Conservation (phyloP, 2,797 vertebrate genomes). For the Etheostoma perlongum region DNA sequence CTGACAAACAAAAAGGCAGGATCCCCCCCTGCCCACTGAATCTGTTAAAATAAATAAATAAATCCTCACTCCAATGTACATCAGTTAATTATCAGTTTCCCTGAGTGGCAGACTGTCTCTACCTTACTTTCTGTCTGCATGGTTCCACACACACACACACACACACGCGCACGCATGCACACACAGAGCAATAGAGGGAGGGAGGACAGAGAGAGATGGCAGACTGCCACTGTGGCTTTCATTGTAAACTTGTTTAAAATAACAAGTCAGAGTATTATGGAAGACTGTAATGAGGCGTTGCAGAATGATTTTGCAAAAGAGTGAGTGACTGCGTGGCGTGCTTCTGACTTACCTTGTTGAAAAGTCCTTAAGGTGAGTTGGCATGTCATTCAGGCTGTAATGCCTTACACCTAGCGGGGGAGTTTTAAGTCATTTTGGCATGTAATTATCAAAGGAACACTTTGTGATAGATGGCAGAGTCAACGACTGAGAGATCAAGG, state of each 20-base stretch:
- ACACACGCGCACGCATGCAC: not conserved
- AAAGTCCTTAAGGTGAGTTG: constrained; percentile 83
- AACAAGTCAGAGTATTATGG: constrained; percentile 80
- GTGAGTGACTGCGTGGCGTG: constrained; percentile 61
- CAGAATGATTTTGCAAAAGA: constrained; percentile 60
- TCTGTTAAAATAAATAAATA: constrained; percentile 74
- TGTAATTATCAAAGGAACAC: constrained; percentile 87
- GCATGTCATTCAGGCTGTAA: constrained; percentile 79
- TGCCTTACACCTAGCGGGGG: constrained; percentile 69
- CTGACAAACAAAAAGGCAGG: constrained; percentile 74
- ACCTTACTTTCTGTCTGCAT: constrained; percentile 59
- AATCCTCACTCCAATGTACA: constrained; percentile 57
- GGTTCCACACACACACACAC: constrained; percentile 28
- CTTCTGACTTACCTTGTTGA: constrained; percentile 77
- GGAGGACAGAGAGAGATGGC: constrained; percentile 52
- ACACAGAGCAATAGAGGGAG: constrained; percentile 11
- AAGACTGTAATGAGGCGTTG: constrained; percentile 83
- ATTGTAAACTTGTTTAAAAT: constrained; percentile 83
- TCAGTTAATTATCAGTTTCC: constrained; percentile 83
- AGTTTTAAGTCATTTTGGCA: constrained; percentile 87
- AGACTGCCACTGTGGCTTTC: constrained; percentile 71
- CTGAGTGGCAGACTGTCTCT: constrained; percentile 76
- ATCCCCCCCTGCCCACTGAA: constrained; percentile 61
- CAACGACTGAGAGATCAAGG: constrained; percentile 67
- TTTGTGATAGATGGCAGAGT: constrained; percentile 82